A percentile compares a stretch with the other conserved stretches of the same genome.
phyloP scores from a whole-genome alignment of 92 coral and sea anemone genomes.

The Pocillopora meandrina region DNA sequence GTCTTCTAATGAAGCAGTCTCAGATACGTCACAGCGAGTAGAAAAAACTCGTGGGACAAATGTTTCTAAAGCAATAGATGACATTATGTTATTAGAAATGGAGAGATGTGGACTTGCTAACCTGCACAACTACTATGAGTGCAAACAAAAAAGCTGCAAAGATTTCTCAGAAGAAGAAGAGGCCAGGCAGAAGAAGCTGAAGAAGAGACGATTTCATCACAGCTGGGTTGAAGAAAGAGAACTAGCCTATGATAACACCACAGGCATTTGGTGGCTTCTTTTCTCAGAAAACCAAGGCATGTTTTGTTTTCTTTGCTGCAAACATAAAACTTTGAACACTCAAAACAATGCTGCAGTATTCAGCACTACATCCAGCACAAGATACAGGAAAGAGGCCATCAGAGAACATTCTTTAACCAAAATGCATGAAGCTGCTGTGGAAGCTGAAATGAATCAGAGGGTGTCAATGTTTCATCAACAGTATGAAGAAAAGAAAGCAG shows the following conservation, averaged over 20 bases:
- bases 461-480: constrained; percentile 29
- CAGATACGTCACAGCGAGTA: constrained; percentile 4
- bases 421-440: constrained; percentile 48
- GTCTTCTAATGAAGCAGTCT: background rate
- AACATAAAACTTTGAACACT: constrained; percentile 37
- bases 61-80: constrained; percentile 37
- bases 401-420: constrained; percentile 32
- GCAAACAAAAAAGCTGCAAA: constrained; percentile 42
- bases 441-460: constrained; percentile 45
- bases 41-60: constrained; percentile 23
- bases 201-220: constrained; percentile 41
- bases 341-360: constrained; percentile 52
- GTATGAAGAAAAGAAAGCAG: constrained; percentile 24
- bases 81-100: constrained; percentile 25
- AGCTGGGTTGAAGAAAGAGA: constrained; percentile 46
- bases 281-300: constrained; percentile 41
- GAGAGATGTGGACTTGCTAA: background rate
- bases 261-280: constrained; percentile 52
- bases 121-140: constrained; percentile 36
- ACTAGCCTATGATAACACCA: constrained; percentile 28
- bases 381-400: constrained; percentile 34
- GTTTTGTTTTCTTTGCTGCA: constrained; percentile 37
- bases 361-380: constrained; percentile 20
- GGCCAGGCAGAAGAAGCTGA: constrained; percentile 19
- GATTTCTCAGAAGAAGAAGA: constrained; percentile 31